Conservation (phyloP, 2,113 vertebrate genomes). For the Noctilio leporinus region DNA sequence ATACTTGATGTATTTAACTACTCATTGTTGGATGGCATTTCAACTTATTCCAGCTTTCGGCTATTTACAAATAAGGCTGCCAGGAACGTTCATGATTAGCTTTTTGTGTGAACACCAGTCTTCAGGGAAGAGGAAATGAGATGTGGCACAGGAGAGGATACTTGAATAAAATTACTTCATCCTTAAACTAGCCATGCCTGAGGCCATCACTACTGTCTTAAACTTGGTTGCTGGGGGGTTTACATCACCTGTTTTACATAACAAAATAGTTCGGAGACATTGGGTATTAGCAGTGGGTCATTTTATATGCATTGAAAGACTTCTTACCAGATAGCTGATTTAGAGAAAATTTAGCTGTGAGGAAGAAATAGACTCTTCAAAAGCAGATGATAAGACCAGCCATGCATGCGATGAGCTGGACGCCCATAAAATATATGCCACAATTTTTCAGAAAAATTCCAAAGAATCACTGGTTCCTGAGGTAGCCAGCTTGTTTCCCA, state of each 20-base stretch:
- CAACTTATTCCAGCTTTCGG: neutral
- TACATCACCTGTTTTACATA: neutral
- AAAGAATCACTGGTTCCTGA: neutral
- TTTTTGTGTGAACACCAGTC: neutral
- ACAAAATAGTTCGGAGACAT: neutral
- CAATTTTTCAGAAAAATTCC: neutral
- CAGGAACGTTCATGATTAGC: neutral
- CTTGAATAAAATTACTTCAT: neutral
- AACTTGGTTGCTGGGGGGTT: neutral
- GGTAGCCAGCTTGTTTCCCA: conserved; percentile 15
- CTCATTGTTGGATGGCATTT: neutral
- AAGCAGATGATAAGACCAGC: neutral
- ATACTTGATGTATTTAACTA: neutral
- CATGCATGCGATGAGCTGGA: neutral
- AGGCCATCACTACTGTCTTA: neutral
- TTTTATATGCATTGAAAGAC: neutral
- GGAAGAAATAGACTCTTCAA: neutral
- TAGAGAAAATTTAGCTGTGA: neutral
- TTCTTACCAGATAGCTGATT: neutral
- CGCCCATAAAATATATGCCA: neutral
- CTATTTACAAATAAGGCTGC: neutral
- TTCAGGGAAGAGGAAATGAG: neutral
- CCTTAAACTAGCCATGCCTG: neutral
- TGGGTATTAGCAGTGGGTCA: neutral
- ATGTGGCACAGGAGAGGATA: neutral